These are phyloP conservation scores for Parnassius mnemosyne DNA, from an alignment of 2,888 invertebrate species.

Conservation along the genomic window DNA sequence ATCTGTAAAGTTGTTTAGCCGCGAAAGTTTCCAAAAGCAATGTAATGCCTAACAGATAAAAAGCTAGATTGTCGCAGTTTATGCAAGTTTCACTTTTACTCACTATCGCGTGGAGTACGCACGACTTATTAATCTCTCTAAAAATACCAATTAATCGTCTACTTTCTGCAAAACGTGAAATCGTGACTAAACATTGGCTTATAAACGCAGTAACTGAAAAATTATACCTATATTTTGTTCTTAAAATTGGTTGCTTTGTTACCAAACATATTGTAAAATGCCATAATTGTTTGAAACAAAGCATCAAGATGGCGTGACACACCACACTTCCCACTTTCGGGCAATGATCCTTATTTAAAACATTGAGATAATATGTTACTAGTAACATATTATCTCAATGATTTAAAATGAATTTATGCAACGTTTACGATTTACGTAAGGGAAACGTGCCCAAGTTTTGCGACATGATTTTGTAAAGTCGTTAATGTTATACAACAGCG, in stretches of 20 bases:
- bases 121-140: conserved; percentile 62
- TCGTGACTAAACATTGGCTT: conserved; percentile 25
- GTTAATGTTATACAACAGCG: conserved; percentile 17
- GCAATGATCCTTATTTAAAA: conserved; percentile 22
- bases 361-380: no score
- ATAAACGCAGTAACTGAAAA: neutral
- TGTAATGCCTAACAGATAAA: conserved; percentile 17
- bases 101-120: conserved; percentile 42
- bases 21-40: conserved; percentile 23
- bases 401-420: conserved; percentile 31
- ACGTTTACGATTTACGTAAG: conserved; percentile 25
- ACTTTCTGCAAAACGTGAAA: conserved; percentile 56
- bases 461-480: conserved; percentile 15
- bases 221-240: neutral
- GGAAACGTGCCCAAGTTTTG: conserved; percentile 18
- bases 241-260: neutral
- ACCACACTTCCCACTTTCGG: conserved; percentile 19
- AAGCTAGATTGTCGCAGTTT: conserved; percentile 7
- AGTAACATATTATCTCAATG: no score
- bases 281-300: conserved; percentile 5
- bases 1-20: conserved; percentile 15
- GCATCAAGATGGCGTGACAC: conserved; percentile 18
- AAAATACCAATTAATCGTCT: conserved; percentile 57
- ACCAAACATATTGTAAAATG: neutral
- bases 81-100: conserved; percentile 64